Conservation (phyloP, 2,888 invertebrate genomes). For the Nowickia ferox region DNA sequence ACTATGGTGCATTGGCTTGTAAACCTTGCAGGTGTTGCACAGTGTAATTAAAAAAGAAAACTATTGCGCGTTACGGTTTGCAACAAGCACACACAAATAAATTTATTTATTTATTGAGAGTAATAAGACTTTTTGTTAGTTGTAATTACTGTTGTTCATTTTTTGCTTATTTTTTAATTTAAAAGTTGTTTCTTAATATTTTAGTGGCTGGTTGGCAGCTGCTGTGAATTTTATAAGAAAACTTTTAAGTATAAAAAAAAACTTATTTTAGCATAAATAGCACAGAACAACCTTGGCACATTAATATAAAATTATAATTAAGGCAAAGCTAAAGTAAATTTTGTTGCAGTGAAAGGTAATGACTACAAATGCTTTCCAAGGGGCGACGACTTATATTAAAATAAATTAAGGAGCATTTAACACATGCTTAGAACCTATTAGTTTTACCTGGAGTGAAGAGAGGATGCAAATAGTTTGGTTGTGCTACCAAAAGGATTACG, state of each 20-base stretch:
- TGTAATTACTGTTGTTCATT: not conserved
- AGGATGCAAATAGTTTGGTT: too few relatives aligned
- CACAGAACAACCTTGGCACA: not conserved
- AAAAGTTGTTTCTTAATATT: not conserved
- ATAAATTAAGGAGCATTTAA: too few relatives aligned
- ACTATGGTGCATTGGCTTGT: too few relatives aligned
- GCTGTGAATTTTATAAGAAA: constrained; percentile 34
- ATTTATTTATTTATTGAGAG: constrained; percentile 49
- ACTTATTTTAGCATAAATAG: not conserved
- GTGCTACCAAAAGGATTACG: not conserved
- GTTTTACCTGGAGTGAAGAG: too few relatives aligned
- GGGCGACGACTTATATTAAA: too few relatives aligned
- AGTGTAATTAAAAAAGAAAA: constrained; percentile 47
- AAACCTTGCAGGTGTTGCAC: too few relatives aligned
- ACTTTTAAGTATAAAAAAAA: not conserved
- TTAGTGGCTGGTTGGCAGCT: constrained; percentile 14
- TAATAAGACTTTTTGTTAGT: constrained; percentile 18
- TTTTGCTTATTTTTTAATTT: constrained; percentile 8
- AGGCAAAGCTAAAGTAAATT: not conserved
- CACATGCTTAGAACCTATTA: too few relatives aligned
- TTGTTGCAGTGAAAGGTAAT: too few relatives aligned
- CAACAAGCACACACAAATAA: constrained; percentile 49
- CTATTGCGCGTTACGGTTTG: constrained; percentile 32
- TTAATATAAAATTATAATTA: not conserved
- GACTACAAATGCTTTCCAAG: too few relatives aligned